A percentile compares a stretch with the other conserved stretches of the same genome.
These are phyloP conservation scores for Micropoecilia bifurca DNA, from an alignment of 2,797 vertebrate genomes.

Conservation along the genomic window DNA sequence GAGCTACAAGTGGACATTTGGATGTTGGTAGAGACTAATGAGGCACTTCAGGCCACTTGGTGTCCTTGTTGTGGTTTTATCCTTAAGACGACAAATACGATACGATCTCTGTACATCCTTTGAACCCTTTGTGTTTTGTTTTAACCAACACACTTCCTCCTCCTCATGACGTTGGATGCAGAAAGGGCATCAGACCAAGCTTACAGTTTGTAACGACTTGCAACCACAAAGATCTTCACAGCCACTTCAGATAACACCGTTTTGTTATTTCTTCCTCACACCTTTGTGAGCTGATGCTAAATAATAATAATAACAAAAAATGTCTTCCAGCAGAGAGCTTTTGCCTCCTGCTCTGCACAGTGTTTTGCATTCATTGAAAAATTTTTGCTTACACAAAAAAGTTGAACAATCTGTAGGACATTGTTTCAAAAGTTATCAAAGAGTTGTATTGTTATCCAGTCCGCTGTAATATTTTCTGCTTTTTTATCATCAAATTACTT, in stretches of 20 bases:
- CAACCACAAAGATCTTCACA: constrained; percentile 18
- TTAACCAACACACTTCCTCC: background rate
- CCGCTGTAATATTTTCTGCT: background rate
- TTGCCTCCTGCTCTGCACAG: background rate
- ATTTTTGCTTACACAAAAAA: background rate
- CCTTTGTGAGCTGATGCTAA: background rate
- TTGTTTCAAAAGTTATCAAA: background rate
- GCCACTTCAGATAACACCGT: background rate
- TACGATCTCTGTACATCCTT: background rate
- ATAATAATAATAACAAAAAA: background rate
- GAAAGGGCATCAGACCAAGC: background rate
- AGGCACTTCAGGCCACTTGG: background rate
- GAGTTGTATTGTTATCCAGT: background rate
- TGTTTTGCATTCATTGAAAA: background rate
- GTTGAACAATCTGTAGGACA: background rate
- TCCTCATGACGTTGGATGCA: background rate
- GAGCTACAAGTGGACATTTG: background rate
- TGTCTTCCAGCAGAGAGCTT: background rate
- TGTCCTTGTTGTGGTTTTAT: background rate
- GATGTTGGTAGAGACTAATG: background rate
- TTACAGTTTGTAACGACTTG: background rate
- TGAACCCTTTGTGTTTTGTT: background rate
- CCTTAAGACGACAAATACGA: background rate
- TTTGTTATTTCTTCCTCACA: background rate
- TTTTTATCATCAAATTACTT: background rate